These are phyloP conservation scores for Amia ocellicauda DNA, from an alignment of 2,113 vertebrate genomes.

Conservation along the genomic window DNA sequence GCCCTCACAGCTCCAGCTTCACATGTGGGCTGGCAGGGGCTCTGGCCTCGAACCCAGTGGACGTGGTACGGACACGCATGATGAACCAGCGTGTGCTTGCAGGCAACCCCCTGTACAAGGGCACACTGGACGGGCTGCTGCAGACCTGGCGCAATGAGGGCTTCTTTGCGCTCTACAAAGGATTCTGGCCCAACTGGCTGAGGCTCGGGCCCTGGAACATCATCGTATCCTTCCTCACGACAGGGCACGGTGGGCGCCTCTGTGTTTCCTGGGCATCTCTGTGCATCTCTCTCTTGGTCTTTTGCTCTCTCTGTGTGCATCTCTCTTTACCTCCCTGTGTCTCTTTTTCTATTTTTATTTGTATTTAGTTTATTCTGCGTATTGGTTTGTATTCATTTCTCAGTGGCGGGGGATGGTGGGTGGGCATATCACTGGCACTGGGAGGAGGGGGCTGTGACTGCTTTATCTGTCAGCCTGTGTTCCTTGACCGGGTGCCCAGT, in stretches of 20 bases:
- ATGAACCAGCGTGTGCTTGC: constrained; percentile 73
- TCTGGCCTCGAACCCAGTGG: constrained; percentile 73
- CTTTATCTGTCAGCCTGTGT: constrained; percentile 25
- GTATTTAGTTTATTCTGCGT: too few species aligned
- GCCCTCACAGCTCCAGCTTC: constrained; percentile 73
- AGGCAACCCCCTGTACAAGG: constrained; percentile 65
- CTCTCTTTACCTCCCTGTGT: background rate
- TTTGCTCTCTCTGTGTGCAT: too few species aligned
- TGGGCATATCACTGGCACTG: too few species aligned
- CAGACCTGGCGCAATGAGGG: constrained; percentile 93
- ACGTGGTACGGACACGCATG: constrained; percentile 73
- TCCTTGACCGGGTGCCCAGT: constrained; percentile 76
- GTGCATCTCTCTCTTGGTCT: too few species aligned
- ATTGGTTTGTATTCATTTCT: too few species aligned
- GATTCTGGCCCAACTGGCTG: constrained; percentile 98
- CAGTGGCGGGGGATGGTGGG: too few species aligned
- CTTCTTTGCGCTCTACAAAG: constrained; percentile 95
- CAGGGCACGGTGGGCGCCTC: constrained; percentile 5
- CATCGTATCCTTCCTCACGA: constrained; percentile 85
- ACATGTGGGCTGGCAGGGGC: constrained; percentile 71
- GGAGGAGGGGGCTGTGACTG: too few species aligned
- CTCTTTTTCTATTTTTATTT: too few species aligned
- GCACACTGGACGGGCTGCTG: constrained; percentile 71
- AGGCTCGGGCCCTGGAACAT: constrained; percentile 96
- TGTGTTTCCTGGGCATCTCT: too few species aligned